phyloP scores from a whole-genome alignment of 2,888 invertebrate genomes.

The Pollenia amentaria region DNA sequence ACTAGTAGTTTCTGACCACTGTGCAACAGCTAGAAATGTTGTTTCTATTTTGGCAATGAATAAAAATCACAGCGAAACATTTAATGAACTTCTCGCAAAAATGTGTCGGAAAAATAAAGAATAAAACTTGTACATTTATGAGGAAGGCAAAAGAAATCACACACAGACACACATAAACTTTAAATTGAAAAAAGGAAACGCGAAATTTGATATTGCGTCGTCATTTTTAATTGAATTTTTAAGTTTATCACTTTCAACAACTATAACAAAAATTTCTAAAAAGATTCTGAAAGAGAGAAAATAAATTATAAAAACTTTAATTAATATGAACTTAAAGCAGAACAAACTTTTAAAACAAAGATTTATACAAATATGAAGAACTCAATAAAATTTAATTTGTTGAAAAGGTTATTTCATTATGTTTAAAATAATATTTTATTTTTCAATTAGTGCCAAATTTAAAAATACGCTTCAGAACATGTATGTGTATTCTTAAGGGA shows the following conservation, averaged over 20 bases:
- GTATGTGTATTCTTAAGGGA: too few relatives aligned
- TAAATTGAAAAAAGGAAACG: constrained; percentile 27
- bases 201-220: constrained; percentile 69
- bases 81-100: constrained; percentile 71
- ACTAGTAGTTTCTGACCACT: too few relatives aligned
- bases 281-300: neutral
- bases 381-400: constrained; percentile 52
- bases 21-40: constrained; percentile 29
- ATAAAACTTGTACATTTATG: constrained; percentile 58
- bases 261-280: constrained; percentile 37
- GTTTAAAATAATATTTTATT: neutral
- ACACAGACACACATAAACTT: neutral
- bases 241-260: constrained; percentile 70
- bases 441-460: neutral
- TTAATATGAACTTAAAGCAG: constrained; percentile 7
- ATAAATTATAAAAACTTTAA: neutral
- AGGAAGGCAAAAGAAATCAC: constrained; percentile 10
- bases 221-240: constrained; percentile 74
- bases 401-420: constrained; percentile 21
- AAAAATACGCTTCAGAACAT: neutral
- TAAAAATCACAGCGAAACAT: constrained; percentile 69
- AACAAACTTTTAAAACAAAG: constrained; percentile 59
- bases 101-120: constrained; percentile 49
- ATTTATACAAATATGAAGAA: constrained; percentile 48
- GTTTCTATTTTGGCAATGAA: constrained; percentile 68